Evolutionary conservation across 2,888 invertebrate species (phyloP).

Genomic region (Laothoe populi): DNA sequence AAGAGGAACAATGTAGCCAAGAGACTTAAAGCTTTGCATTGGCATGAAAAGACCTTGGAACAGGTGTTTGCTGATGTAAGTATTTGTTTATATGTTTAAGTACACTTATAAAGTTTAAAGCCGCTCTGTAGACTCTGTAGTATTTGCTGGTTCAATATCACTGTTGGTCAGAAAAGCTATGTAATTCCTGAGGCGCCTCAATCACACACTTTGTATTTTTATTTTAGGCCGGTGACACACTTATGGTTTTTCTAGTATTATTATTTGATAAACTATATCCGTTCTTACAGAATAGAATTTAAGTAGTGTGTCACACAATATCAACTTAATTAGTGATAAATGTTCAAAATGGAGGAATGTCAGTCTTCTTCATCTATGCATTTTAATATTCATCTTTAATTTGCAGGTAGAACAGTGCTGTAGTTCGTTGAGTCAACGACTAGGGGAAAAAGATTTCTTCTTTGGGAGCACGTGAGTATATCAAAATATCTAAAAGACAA

Average conservation of each 20-base stretch:
- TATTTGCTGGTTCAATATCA: no score
- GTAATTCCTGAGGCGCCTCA: no score
- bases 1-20: conserved; percentile 89
- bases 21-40: conserved; percentile 91
- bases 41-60: conserved; percentile 91
- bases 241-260: no score
- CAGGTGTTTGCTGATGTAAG: conserved; percentile 90
- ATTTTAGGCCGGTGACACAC: no score
- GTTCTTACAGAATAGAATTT: no score
- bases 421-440: conserved; percentile 92
- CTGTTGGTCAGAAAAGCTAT: no score
- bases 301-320: no score
- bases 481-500: conserved; percentile 6
- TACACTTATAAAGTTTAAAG: background rate
- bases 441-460: conserved; percentile 92
- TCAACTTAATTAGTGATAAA: background rate
- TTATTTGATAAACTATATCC: no score
- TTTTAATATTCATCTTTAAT: background rate
- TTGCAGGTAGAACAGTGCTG: conserved; percentile 93
- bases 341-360: background rate
- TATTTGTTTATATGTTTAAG: conserved; percentile 33
- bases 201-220: no score
- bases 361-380: background rate
- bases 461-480: conserved; percentile 88
- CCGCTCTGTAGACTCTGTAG: no score